Percentiles rank a stretch among this genome's conserved stretches.
Conservation (phyloP, 2,797 vertebrate species). For the Rhadinocentrus ornatus region DNA sequence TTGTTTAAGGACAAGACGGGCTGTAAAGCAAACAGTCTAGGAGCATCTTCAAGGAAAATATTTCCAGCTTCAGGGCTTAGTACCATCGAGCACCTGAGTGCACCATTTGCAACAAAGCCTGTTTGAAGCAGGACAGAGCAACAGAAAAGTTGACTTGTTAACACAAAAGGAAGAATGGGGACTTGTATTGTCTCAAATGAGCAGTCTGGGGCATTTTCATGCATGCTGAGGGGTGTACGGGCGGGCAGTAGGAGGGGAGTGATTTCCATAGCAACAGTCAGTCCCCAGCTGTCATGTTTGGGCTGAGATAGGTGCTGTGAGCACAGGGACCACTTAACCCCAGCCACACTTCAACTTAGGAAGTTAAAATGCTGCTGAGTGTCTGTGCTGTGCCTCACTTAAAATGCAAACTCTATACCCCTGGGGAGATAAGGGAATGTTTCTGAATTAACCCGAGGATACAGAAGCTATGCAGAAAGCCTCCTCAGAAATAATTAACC, state of each 20-base stretch:
- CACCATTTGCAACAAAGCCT: conserved; percentile 72
- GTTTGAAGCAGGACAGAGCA: conserved; percentile 72
- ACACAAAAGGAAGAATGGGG: conserved; percentile 70
- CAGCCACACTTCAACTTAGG: conserved; percentile 84
- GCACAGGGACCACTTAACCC: conserved; percentile 88
- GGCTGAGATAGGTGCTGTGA: conserved; percentile 84
- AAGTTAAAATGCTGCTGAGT: conserved; percentile 86
- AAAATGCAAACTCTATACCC: conserved; percentile 85
- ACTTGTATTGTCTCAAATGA: conserved; percentile 82
- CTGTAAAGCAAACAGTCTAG: conserved; percentile 34
- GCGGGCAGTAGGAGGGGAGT: conserved; percentile 27
- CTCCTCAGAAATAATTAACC: conserved; percentile 84
- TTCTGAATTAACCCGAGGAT: conserved; percentile 80
- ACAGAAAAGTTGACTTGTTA: conserved; percentile 79
- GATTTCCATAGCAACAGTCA: conserved; percentile 86
- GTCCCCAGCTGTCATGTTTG: conserved; percentile 88
- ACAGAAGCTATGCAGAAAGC: conserved; percentile 68
- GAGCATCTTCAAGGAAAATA: conserved; percentile 63
- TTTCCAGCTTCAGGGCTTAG: conserved; percentile 72
- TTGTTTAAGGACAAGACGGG: conserved; percentile 40
- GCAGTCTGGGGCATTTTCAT: conserved; percentile 82
- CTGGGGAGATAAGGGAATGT: conserved; percentile 75
- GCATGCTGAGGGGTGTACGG: conserved; percentile 50
- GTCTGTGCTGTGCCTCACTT: conserved; percentile 82
- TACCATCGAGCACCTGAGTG: conserved; percentile 59